Percentiles rank a stretch among this genome's conserved stretches.
phyloP scores from a whole-genome alignment of 2,113 vertebrate genomes.

The Otis tarda region DNA sequence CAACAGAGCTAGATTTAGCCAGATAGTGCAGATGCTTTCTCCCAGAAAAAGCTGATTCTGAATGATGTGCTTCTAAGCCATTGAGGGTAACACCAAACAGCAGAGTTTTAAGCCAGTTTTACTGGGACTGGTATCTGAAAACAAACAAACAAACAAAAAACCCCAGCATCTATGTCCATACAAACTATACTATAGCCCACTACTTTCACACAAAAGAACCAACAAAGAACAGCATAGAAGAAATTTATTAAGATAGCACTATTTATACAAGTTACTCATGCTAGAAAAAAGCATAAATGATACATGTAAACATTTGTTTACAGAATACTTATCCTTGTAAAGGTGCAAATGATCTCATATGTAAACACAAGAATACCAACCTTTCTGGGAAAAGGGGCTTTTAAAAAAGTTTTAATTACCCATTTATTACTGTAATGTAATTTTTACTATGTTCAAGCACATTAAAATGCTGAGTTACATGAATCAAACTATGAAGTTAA shows the following conservation, averaged over 20 bases:
- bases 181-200: neutral
- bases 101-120: neutral
- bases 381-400: slow-evolving; percentile 38
- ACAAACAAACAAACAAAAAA: neutral
- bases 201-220: slow-evolving; percentile 24
- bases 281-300: slow-evolving; percentile 86
- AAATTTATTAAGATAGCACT: slow-evolving; percentile 78
- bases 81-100: neutral
- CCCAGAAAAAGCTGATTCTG: neutral
- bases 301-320: slow-evolving; percentile 83
- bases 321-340: slow-evolving; percentile 81
- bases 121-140: neutral
- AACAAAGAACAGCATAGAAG: slow-evolving; percentile 51
- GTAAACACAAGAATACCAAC: slow-evolving; percentile 79
- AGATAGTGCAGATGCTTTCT: neutral
- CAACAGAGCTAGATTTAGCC: neutral
- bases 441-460: slow-evolving; percentile 65
- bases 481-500: slow-evolving; percentile 47
- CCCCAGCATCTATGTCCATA: neutral
- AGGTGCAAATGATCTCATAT: slow-evolving; percentile 83
- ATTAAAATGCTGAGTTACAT: slow-evolving; percentile 42
- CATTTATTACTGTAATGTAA: slow-evolving; percentile 50
- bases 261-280: slow-evolving; percentile 86
- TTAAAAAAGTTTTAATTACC: slow-evolving; percentile 52
- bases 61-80: neutral